These are phyloP conservation scores for Molossus molossus DNA, from an alignment of 2,797 vertebrate species.

Conservation along the genomic window DNA sequence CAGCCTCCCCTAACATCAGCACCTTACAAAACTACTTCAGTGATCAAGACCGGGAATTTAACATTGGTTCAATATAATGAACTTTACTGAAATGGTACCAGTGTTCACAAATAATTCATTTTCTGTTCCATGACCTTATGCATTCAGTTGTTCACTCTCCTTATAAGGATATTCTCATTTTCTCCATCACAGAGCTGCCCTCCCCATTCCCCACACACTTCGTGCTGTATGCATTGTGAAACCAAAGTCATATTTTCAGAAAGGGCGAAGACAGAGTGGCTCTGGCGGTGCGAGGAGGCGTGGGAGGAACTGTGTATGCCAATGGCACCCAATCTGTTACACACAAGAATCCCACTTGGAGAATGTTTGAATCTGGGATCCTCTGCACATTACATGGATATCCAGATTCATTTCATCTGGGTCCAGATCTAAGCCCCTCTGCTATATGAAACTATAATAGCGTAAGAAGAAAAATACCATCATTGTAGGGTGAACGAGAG, in stretches of 20 bases:
- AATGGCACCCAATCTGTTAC: background rate
- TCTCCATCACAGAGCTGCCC: accelerated
- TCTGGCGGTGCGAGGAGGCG: accelerated
- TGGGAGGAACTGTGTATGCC: background rate
- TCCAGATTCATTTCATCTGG: background rate
- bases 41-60: background rate
- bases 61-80: background rate
- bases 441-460: background rate
- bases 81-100: background rate
- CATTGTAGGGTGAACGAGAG: background rate
- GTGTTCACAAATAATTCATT: background rate
- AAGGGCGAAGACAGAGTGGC: background rate
- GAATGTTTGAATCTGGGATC: background rate
- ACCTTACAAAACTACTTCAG: background rate
- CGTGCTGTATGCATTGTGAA: background rate
- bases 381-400: background rate
- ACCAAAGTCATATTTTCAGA: background rate
- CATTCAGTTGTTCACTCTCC: background rate
- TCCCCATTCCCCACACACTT: accelerated
- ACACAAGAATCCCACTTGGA: background rate
- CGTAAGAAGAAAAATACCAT: background rate
- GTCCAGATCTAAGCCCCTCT: background rate
- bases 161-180: background rate
- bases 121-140: background rate
- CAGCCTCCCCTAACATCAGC: background rate